phyloP scores from a whole-genome alignment of 2,797 vertebrate genomes.

The Peromyscus melanophrys region DNA sequence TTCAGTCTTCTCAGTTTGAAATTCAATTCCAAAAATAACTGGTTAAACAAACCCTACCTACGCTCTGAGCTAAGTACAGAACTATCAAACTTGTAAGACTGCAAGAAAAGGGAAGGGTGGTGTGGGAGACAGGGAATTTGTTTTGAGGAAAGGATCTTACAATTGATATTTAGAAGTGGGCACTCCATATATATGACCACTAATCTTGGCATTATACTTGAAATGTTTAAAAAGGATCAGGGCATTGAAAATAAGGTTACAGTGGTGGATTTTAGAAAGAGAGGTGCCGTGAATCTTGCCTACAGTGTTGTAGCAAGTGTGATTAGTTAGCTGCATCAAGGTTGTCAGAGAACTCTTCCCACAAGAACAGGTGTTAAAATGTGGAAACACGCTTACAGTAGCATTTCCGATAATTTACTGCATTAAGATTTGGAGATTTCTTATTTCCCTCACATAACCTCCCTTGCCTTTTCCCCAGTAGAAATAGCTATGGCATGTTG shows the following conservation, averaged over 20 bases:
- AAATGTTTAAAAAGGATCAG: neutral
- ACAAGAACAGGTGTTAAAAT: neutral
- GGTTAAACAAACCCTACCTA: constrained; percentile 60
- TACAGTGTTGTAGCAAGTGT: neutral
- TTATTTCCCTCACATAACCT: neutral
- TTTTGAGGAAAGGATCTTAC: neutral
- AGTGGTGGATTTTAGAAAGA: neutral
- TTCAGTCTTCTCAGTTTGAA: constrained; percentile 65
- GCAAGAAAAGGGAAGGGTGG: neutral
- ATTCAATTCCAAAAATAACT: constrained; percentile 22
- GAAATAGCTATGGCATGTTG: neutral
- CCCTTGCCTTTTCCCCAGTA: accelerated
- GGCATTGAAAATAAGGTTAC: neutral
- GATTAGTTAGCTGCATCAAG: neutral
- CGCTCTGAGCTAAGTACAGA: constrained; percentile 17
- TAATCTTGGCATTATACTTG: neutral
- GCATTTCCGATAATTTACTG: neutral
- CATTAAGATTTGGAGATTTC: neutral
- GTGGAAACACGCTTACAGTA: neutral
- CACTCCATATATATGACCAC: neutral
- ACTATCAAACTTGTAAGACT: constrained; percentile 1
- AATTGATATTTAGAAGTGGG: neutral
- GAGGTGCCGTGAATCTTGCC: neutral
- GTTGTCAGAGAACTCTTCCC: neutral
- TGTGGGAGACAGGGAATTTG: neutral